These are phyloP conservation scores for Dendrolimus punctatus DNA, from an alignment of 1,140 invertebrate genomes.

Conservation along the genomic window DNA sequence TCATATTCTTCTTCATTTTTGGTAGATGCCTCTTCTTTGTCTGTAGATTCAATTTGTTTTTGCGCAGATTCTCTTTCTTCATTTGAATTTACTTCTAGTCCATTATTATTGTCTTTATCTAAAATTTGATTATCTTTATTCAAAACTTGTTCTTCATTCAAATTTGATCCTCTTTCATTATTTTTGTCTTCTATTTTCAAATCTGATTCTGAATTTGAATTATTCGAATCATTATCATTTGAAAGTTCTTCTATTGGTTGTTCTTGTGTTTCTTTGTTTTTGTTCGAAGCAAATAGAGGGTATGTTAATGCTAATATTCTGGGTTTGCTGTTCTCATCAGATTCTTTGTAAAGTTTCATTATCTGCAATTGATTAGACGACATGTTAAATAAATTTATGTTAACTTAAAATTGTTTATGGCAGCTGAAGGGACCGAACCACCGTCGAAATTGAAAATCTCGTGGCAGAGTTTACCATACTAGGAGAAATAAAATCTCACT, in stretches of 20 bases:
- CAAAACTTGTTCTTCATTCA: slow-evolving; percentile 3
- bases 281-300: slow-evolving; percentile 38
- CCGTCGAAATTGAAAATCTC: too few species aligned
- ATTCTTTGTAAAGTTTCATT: slow-evolving; percentile 44
- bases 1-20: slow-evolving; percentile 4
- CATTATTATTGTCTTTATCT: slow-evolving; percentile 5
- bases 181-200: slow-evolving; percentile 8
- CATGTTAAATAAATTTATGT: slow-evolving; percentile 1
- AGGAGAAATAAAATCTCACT: too few species aligned
- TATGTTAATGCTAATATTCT: slow-evolving; percentile 50
- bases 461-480: too few species aligned
- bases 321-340: slow-evolving; percentile 24
- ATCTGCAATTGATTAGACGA: slow-evolving; percentile 30
- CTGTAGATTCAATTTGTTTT: not conserved
- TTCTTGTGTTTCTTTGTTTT: slow-evolving; percentile 13
- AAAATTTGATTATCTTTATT: slow-evolving; percentile 1
- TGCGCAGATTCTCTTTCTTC: too few species aligned
- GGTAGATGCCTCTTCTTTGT: not conserved
- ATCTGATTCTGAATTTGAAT: slow-evolving; percentile 5
- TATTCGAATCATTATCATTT: not conserved
- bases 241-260: not conserved
- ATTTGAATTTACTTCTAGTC: slow-evolving; percentile 5
- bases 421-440: not conserved
- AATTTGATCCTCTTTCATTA: slow-evolving; percentile 9
- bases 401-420: not conserved